Evolutionary conservation across 2,888 invertebrate species (phyloP).

Genomic region (Microdon myrmicae): DNA sequence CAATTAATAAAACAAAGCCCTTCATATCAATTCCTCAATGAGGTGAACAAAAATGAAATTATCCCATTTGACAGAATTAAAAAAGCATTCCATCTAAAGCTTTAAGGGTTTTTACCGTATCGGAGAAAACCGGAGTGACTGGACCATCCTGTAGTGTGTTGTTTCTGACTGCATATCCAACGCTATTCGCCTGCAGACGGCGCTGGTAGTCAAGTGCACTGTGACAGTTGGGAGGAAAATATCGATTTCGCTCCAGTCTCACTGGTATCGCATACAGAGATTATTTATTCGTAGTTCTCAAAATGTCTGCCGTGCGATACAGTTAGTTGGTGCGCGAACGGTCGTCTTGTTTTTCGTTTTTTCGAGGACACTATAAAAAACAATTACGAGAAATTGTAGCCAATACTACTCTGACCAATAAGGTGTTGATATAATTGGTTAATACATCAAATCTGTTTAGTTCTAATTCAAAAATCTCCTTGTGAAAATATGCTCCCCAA

Average conservation of each 20-base stretch:
- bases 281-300: constrained; percentile 42
- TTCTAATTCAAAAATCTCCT: constrained; percentile 48
- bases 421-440: no score
- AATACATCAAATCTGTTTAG: no score
- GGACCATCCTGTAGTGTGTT: no score
- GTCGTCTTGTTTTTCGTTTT: constrained; percentile 38
- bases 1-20: no score
- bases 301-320: constrained; percentile 44
- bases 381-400: no score
- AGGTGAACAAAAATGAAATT: no score
- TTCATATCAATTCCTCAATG: no score
- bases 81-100: not conserved
- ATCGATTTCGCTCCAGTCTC: constrained; percentile 40
- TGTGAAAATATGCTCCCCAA: constrained; percentile 7
- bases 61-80: not conserved
- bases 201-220: not conserved
- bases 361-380: no score
- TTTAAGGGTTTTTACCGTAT: not conserved
- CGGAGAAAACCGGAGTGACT: no score
- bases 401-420: no score
- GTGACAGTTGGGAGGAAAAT: constrained; percentile 42
- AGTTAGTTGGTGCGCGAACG: constrained; percentile 27
- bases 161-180: no score
- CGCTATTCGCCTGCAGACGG: constrained; percentile 10
- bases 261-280: constrained; percentile 18